Evolutionary conservation across 2,888 invertebrate species (phyloP), one percentile per base, ranked within the genome.

Genomic region (Lasioglossum marginatum): DNA sequence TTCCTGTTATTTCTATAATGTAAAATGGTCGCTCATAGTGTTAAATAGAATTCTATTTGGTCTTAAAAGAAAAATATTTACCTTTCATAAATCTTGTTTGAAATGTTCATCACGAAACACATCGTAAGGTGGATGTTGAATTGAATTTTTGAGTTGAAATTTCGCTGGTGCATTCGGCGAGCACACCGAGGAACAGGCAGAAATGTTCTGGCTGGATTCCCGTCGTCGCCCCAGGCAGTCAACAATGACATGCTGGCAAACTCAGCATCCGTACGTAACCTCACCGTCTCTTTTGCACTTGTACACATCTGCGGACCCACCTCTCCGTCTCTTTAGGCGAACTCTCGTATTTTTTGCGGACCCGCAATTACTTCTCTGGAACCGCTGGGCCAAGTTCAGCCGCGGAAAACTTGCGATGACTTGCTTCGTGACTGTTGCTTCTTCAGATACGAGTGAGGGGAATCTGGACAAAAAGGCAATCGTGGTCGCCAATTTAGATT

Each of bases 291-390:
- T 77, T 74, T 77, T 48, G 72, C 60, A 12, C 86, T 81, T 68
- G n/a, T 40, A 45, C 72, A 16, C 72, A 16, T 84, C 34, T 75
- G 60, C 14, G 27, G 37, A 34, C 72, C 66, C 76, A 60, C 48
- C 73, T 19, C 73, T 10, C 23, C 45, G 45, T 82, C 52, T 83
- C 87, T 88, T 89, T 91, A 91, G 90, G 88, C 89, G 91, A 89
- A 91, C 87, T 89, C 82, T 86, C 89, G 88, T 92, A 92, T 92
- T 92, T 92, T 93, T 93, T 92, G 89, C 80, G 90, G 87, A 16
- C 89, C 92, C 91, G 91, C 93, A 93, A 94, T 94, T 93, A 93
- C 93, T 93, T 92, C 91, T 91, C 91, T 92, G 89, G 92, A 93
- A 94, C 94, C 93, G 92, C 93, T 86, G 91, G 90, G 88, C 89